phyloP scores from a whole-genome alignment of 2,888 invertebrate genomes.

The Xestia ashworthii region DNA sequence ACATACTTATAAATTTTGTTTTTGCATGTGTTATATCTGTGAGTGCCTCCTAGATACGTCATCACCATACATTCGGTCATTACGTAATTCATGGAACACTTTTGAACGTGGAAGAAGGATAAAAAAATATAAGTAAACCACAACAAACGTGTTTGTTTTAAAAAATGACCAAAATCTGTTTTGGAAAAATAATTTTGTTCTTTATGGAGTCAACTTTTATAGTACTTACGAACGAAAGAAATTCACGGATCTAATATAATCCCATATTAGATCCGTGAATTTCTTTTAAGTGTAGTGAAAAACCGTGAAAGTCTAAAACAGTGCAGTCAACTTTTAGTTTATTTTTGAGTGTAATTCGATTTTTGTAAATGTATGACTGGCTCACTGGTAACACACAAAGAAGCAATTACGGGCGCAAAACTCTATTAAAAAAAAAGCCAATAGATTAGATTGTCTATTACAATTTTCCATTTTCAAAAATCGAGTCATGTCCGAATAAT shows the following conservation, averaged over 20 bases:
- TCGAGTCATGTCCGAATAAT: slow-evolving; percentile 36
- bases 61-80: too few species aligned
- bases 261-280: too few species aligned
- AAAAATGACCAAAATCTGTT: not conserved
- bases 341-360: not conserved
- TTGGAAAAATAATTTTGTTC: not conserved
- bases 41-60: too few species aligned
- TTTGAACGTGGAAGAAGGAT: too few species aligned
- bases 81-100: too few species aligned
- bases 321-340: slow-evolving; percentile 4
- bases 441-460: not conserved
- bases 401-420: not conserved
- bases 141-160: not conserved
- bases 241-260: too few species aligned
- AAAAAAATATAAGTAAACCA: not conserved
- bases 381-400: not conserved
- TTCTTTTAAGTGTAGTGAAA: too few species aligned
- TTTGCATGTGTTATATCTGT: too few species aligned
- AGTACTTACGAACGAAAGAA: too few species aligned
- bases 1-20: not conserved
- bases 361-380: not conserved
- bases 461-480: slow-evolving; percentile 27
- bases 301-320: too few species aligned
- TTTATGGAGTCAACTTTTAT: not conserved
- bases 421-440: not conserved